A percentile compares a stretch with the other conserved stretches of the same genome.
These are phyloP conservation scores for Drosophila parvula DNA, from an alignment of 1,140 invertebrate species.

Conservation along the genomic window DNA sequence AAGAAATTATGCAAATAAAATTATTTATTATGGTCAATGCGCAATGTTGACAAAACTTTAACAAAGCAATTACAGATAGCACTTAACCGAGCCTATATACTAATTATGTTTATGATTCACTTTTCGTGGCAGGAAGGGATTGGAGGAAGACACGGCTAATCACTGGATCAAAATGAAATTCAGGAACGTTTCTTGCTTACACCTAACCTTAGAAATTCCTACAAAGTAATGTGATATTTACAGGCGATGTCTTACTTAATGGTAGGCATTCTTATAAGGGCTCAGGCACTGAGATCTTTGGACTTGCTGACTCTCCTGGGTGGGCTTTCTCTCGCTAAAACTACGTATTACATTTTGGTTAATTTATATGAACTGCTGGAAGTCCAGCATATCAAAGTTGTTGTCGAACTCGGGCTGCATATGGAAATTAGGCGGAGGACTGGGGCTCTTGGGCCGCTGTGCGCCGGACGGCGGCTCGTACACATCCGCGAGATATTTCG, in stretches of 20 bases:
- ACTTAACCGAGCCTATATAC: constrained; percentile 27
- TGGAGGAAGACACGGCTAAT: constrained; percentile 67
- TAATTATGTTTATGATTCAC: constrained; percentile 28
- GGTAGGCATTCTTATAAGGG: constrained; percentile 40
- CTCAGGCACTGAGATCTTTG: constrained; percentile 74
- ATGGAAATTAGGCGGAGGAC: constrained; percentile 30
- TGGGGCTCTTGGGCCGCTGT: constrained; percentile 36
- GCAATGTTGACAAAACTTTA: constrained; percentile 38
- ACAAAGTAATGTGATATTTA: constrained; percentile 34
- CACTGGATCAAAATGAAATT: constrained; percentile 52
- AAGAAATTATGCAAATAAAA: constrained; percentile 37
- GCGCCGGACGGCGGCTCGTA: constrained; percentile 42
- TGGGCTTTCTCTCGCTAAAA: constrained; percentile 16
- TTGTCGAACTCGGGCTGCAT: constrained; percentile 63
- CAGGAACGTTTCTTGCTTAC: constrained; percentile 47
- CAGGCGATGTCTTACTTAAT: constrained; percentile 45
- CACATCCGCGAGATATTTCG: constrained; percentile 75
- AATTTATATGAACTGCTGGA: constrained; percentile 72
- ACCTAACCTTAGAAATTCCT: constrained; percentile 4
- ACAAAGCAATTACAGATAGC: constrained; percentile 34
- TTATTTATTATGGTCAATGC: constrained; percentile 42
- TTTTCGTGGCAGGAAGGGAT: constrained; percentile 14
- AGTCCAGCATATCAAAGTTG: constrained; percentile 77
- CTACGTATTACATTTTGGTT: background rate
- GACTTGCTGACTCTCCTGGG: constrained; percentile 38